Percentiles rank a stretch among this genome's conserved stretches.
These are phyloP conservation scores for Caiman crocodilus DNA, from an alignment of 2,797 vertebrate species.

Conservation along the genomic window DNA sequence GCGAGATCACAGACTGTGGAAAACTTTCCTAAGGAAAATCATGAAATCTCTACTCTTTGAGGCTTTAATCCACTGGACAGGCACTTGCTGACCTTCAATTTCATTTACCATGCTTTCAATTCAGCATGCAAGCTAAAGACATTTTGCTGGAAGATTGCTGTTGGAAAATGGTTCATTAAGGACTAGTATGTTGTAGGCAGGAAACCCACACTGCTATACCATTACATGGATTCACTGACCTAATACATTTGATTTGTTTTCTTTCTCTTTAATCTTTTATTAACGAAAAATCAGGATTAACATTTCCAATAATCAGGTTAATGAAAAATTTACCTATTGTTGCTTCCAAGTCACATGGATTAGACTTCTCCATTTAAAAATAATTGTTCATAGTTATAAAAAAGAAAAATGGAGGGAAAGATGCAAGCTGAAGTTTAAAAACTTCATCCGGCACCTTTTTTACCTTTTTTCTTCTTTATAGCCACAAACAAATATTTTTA, in stretches of 20 bases:
- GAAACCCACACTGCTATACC: background rate
- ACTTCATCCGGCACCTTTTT: background rate
- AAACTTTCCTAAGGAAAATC: constrained; percentile 19
- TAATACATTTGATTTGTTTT: background rate
- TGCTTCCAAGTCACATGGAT: background rate
- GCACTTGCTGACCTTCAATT: too few species aligned
- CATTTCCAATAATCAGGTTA: background rate
- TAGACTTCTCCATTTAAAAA: background rate
- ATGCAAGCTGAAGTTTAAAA: background rate
- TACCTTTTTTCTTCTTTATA: background rate
- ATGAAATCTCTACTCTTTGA: constrained; percentile 46
- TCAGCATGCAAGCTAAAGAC: too few species aligned
- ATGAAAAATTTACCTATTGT: background rate
- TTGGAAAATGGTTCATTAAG: too few species aligned
- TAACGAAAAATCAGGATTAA: background rate
- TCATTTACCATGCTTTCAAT: too few species aligned
- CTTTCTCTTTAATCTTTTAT: background rate
- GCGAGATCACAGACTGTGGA: background rate
- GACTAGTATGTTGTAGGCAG: background rate
- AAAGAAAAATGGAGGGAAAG: too few species aligned
- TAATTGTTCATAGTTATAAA: background rate
- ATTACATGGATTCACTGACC: background rate
- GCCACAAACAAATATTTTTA: background rate
- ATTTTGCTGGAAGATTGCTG: too few species aligned
- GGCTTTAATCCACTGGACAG: constrained; percentile 5